Base-by-base conservation (phyloP, 2,113 vertebrate genomes). In the Dipodomys spectabilis region DNA sequence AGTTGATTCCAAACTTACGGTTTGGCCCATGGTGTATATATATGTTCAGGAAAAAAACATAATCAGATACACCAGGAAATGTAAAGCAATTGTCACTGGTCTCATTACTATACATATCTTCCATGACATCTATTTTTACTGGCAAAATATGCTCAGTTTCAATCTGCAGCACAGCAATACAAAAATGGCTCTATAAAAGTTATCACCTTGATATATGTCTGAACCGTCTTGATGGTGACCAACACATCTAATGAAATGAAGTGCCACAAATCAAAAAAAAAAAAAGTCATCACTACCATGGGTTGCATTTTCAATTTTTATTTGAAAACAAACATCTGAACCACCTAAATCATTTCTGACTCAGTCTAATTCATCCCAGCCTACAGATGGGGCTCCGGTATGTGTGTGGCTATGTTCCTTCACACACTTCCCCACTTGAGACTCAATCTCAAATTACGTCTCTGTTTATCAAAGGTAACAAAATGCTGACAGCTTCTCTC, bases 391-490 rank as follows among this genome's bases (percentile, higher is more conserved):
- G 45, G 84, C 20, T 78, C 49, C 7, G 45, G 65, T 87, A 86
- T 53, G 2, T 83, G 49, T 23, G 79, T 23, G 45, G 32, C 22
- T 93, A 15, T 77, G 39, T 86, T 95, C 57, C 44, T 86, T 91
- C 83, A 85, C 12, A 88, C 30, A 79, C 44, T 74, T 94, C 30
- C 83, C 60, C 90, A 92, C 28, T 65, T 80, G 57, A 57, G 35
- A 86, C 32, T 82, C n/a, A 85, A 91, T 64, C n/a, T 86, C 82
- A 80, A 77, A 93, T 25, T 83, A 35, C 20, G 3, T 57, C 15
- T 57, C 53, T 35, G 60, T 73, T 67, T 57, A 82, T 93, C 78
- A 88, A 57, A 88, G 80, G 74, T 86, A 95, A 84, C 62, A 92
- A 94, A 94, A 94, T 39, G 49, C 88, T 80, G 65, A 77, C 64